A percentile compares a stretch with the other conserved stretches of the same genome.
Conservation (phyloP, 2,888 invertebrate genomes). For the Lomographa bimaculata region DNA sequence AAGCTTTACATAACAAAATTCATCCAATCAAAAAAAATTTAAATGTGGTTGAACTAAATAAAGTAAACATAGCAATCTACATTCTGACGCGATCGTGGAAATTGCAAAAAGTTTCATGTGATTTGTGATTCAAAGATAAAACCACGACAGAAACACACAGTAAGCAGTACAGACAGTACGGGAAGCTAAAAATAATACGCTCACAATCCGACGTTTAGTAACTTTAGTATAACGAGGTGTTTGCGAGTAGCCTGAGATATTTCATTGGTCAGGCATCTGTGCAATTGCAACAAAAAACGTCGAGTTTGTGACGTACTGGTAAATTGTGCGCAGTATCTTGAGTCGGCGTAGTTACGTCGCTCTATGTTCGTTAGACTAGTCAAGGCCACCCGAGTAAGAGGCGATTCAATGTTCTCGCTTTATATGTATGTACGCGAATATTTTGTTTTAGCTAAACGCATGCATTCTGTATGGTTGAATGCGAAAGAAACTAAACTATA, state of each 20-base stretch:
- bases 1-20: no score
- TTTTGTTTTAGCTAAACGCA: conserved; percentile 22
- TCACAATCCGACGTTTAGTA: conserved; percentile 2
- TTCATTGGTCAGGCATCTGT: conserved; percentile 1
- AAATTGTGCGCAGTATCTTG: conserved; percentile 17
- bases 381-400: conserved; percentile 14
- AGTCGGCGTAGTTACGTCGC: conserved; percentile 5
- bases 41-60: no score
- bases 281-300: conserved; percentile 18
- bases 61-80: no score
- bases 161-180: no score
- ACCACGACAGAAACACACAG: no score
- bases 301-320: conserved; percentile 7
- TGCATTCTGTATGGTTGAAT: conserved; percentile 7
- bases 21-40: no score
- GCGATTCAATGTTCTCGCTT: conserved; percentile 15
- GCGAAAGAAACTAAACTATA: no score
- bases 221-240: conserved; percentile 1
- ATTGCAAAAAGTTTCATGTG: conserved; percentile 13
- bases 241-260: conserved; percentile 5
- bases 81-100: no score
- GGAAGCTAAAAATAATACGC: conserved; percentile 17
- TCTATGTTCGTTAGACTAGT: conserved; percentile 8
- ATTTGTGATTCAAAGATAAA: conserved; percentile 19
- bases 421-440: conserved; percentile 13